Percentiles rank a stretch among this genome's conserved stretches.
Evolutionary conservation across 2,113 vertebrate species (phyloP).

Genomic region (Myanophis thanlyinensis): DNA sequence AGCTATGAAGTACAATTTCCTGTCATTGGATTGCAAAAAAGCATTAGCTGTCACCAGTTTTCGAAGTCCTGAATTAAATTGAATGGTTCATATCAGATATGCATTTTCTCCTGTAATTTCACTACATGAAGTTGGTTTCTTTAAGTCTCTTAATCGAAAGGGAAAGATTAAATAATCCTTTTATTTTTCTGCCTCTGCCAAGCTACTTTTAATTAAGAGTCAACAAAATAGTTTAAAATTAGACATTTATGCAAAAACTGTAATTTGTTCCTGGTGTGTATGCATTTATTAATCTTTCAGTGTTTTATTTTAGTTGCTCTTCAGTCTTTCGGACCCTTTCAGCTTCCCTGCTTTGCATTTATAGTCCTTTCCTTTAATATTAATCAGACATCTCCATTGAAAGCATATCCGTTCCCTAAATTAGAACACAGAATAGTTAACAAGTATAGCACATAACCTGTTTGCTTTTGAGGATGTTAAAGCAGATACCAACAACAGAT

Average conservation of each 20-base stretch:
- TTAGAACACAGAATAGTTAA: slow-evolving; percentile 56
- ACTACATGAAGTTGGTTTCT: slow-evolving; percentile 51
- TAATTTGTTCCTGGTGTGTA: slow-evolving; percentile 37
- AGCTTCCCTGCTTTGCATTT: slow-evolving; percentile 55
- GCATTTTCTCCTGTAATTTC: not conserved
- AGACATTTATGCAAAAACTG: slow-evolving; percentile 20
- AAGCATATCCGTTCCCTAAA: slow-evolving; percentile 57
- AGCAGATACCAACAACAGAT: slow-evolving; percentile 61
- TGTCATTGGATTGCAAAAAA: slow-evolving; percentile 40
- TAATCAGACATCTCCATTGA: slow-evolving; percentile 58
- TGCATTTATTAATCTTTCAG: slow-evolving; percentile 47
- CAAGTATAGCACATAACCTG: slow-evolving; percentile 55
- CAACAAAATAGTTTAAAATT: not conserved
- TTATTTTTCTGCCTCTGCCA: not conserved
- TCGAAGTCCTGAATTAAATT: slow-evolving; percentile 48
- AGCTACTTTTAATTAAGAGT: slow-evolving; percentile 24
- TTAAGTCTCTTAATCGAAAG: slow-evolving; percentile 47
- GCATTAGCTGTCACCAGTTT: slow-evolving; percentile 40
- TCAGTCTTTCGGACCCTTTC: slow-evolving; percentile 50
- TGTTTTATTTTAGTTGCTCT: slow-evolving; percentile 42
- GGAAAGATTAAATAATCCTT: not conserved
- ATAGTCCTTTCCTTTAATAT: slow-evolving; percentile 54
- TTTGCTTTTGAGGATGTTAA: slow-evolving; percentile 57
- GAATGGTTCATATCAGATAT: slow-evolving; percentile 41
- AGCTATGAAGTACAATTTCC: slow-evolving; percentile 28